Evolutionary conservation across 2,113 vertebrate species (phyloP).

Genomic region (Propithecus coquereli): DNA sequence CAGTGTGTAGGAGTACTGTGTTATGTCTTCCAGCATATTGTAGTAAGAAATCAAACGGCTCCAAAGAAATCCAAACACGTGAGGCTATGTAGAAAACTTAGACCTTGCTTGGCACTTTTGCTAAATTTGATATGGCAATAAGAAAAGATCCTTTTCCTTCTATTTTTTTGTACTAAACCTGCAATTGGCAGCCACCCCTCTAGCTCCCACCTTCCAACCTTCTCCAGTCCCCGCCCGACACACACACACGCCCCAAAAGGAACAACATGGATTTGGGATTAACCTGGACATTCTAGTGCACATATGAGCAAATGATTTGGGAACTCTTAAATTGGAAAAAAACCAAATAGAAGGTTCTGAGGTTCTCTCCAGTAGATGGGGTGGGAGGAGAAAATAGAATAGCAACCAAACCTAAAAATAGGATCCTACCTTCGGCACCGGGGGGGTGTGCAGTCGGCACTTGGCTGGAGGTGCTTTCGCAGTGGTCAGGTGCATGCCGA

Average conservation of each 20-base stretch:
- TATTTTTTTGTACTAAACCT: not conserved
- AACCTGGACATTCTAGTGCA: not conserved
- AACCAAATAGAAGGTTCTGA: no score
- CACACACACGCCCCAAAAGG: not conserved
- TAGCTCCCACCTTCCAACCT: no score
- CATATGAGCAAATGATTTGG: constrained; percentile 5
- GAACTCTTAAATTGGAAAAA: constrained; percentile 31
- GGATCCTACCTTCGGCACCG: not conserved
- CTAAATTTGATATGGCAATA: not conserved
- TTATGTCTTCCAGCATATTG: not conserved
- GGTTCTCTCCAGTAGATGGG: not conserved
- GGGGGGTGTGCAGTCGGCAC: fast-evolving
- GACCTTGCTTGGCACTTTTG: not conserved
- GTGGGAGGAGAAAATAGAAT: not conserved
- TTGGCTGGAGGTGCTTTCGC: not conserved
- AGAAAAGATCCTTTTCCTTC: not conserved
- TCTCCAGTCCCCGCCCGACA: no score
- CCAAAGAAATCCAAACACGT: not conserved
- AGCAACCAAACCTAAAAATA: not conserved
- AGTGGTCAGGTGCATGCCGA: fast-evolving
- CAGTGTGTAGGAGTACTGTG: not conserved
- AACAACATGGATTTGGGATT: not conserved
- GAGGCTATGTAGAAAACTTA: not conserved
- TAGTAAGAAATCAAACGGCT: not conserved
- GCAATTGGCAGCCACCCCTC: not conserved